Conservation (phyloP, 23 tunicate species). For the Trididemnum nubilum region DNA sequence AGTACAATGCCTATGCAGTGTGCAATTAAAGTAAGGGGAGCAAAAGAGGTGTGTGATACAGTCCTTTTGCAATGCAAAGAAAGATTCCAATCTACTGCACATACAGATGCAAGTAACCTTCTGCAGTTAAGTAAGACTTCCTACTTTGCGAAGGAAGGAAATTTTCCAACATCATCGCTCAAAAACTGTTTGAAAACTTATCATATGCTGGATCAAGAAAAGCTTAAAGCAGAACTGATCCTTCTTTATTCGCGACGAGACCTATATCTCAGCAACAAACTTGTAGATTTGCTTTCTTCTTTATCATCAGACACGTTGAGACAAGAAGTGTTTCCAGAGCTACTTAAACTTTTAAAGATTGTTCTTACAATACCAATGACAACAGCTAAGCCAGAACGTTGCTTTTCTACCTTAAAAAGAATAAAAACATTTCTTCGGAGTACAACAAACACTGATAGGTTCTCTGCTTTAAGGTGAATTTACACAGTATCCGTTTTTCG, state of each 20-base stretch:
- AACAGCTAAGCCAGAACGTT: constrained; percentile 5
- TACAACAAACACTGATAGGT: constrained; percentile 10
- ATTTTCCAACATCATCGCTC: background rate
- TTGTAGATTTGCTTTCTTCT: background rate
- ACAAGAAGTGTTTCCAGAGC: background rate
- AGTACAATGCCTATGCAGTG: background rate
- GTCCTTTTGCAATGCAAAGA: constrained; percentile 13
- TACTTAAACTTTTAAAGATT: constrained; percentile 11
- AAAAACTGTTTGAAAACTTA: background rate
- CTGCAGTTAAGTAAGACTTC: constrained; percentile 1
- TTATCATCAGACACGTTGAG: background rate
- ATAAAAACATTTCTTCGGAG: background rate
- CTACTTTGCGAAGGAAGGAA: background rate
- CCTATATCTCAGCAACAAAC: background rate
- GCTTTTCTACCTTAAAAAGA: constrained; percentile 7
- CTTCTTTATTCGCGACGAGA: constrained; percentile 5
- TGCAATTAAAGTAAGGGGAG: background rate
- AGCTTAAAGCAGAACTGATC: constrained; percentile 10
- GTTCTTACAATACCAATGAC: constrained; percentile 22
- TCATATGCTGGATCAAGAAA: constrained; percentile 7
- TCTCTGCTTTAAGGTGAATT: too few relatives aligned
- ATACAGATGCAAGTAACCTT: constrained; percentile 12
- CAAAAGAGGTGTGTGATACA: constrained; percentile 29
- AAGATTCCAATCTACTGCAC: background rate
- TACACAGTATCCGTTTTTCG: too few relatives aligned